A percentile compares a stretch with the other conserved stretches of the same genome.
Evolutionary conservation across 2,797 vertebrate genomes (phyloP).

Genomic region (Stomatorhinus walkeri): DNA sequence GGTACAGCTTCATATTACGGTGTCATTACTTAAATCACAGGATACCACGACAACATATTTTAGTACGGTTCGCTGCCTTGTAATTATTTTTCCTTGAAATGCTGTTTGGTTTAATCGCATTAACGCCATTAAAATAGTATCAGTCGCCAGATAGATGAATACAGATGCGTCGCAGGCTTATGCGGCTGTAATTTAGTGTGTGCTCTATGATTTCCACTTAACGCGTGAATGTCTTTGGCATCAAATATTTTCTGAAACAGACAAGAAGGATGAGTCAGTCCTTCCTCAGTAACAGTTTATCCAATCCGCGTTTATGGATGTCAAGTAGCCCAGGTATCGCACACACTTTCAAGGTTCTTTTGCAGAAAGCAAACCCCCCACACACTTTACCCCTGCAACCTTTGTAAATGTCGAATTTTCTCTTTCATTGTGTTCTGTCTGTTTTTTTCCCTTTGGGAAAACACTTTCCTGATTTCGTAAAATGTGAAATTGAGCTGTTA

Average conservation of each 20-base stretch:
- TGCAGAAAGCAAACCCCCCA: neutral
- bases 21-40: neutral
- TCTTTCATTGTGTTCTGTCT: neutral
- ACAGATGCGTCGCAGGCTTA: neutral
- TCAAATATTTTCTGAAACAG: neutral
- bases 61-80: neutral
- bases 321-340: neutral
- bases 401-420: neutral
- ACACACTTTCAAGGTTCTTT: neutral
- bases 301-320: neutral
- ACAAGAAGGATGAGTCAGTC: neutral
- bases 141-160: neutral
- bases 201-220: neutral
- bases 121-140: neutral
- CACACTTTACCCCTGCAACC: neutral
- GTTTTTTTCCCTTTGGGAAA: neutral
- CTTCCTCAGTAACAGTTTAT: neutral
- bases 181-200: neutral
- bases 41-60: neutral
- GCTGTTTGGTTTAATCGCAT: neutral
- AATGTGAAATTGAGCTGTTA: neutral
- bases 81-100: neutral
- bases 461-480: neutral
- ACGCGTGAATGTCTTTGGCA: neutral
- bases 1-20: neutral